phyloP scores from a whole-genome alignment of 2,113 vertebrate genomes.

The Rhipidura dahli region DNA sequence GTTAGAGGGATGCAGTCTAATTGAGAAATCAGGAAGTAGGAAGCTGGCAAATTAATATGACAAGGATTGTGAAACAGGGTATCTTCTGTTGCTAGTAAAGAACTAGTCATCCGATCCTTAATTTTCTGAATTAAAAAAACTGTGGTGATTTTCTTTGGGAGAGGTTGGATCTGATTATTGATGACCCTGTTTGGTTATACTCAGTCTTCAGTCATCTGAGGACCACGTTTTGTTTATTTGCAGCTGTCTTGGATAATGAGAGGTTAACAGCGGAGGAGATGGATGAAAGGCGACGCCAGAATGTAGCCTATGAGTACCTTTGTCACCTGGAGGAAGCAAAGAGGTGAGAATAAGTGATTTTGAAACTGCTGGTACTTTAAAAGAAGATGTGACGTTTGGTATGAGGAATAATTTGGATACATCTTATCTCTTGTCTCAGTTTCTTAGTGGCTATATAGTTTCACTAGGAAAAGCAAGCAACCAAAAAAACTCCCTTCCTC shows the following conservation, averaged over 20 bases:
- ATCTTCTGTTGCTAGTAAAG: background rate
- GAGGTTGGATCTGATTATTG: background rate
- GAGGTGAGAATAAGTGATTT: conserved; percentile 74
- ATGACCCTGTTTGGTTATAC: background rate
- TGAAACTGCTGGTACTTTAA: background rate
- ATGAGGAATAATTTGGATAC: background rate
- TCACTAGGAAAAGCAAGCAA: background rate
- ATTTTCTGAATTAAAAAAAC: background rate
- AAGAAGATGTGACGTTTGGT: background rate
- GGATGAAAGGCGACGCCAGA: conserved; percentile 94
- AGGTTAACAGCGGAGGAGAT: conserved; percentile 98
- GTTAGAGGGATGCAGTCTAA: background rate
- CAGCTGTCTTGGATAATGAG: conserved; percentile 96
- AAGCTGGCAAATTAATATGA: background rate
- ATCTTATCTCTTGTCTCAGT: background rate
- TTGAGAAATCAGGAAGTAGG: background rate
- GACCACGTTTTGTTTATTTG: background rate
- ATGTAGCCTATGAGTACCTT: conserved; percentile 97
- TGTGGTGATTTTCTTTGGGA: background rate
- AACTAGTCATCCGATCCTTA: background rate
- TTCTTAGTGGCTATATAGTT: background rate
- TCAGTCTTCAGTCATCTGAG: background rate
- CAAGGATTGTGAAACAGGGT: background rate
- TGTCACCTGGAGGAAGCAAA: conserved; percentile 99
- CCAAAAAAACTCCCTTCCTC: background rate